Conservation (phyloP, 1,140 invertebrate species). For the Drosophila kanapiae region DNA sequence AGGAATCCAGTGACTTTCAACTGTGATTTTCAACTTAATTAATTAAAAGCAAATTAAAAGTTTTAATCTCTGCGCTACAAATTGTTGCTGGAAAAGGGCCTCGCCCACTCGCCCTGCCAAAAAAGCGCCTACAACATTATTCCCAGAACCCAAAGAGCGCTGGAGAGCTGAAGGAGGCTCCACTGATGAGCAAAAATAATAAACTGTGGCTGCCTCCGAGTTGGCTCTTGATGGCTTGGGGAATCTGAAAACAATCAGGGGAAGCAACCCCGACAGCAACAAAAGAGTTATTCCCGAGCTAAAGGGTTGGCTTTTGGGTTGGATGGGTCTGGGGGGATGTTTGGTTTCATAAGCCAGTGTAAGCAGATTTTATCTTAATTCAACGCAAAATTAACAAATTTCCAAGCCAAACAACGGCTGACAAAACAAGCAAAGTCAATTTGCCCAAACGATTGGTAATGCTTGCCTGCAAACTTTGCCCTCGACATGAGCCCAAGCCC, state of each 20-base stretch:
- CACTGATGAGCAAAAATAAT: slow-evolving; percentile 81
- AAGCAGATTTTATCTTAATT: slow-evolving; percentile 81
- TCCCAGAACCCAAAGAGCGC: slow-evolving; percentile 6
- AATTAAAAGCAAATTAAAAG: slow-evolving; percentile 84
- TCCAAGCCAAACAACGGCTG: slow-evolving; percentile 70
- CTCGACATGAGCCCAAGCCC: not conserved
- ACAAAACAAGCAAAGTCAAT: slow-evolving; percentile 75
- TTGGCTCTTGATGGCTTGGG: slow-evolving; percentile 36
- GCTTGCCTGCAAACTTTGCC: slow-evolving; percentile 23
- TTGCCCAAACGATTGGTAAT: slow-evolving; percentile 56
- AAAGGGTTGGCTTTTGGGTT: slow-evolving; percentile 15
- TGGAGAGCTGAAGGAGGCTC: slow-evolving; percentile 42
- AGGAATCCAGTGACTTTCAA: slow-evolving; percentile 73
- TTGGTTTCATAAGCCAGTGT: slow-evolving; percentile 77
- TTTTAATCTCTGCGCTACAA: slow-evolving; percentile 78
- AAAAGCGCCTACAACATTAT: slow-evolving; percentile 56
- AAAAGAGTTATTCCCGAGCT: slow-evolving; percentile 33
- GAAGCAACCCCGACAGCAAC: slow-evolving; percentile 31
- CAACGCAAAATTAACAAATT: slow-evolving; percentile 78
- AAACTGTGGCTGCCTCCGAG: slow-evolving; percentile 62
- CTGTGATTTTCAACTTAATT: slow-evolving; percentile 83
- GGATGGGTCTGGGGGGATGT: slow-evolving; percentile 21
- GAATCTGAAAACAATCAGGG: slow-evolving; percentile 74
- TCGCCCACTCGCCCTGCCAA: slow-evolving; percentile 25
- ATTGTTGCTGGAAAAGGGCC: slow-evolving; percentile 71